These are phyloP conservation scores for Acropora yongei DNA, from an alignment of 64 coral and sea anemone species.

Conservation along the genomic window DNA sequence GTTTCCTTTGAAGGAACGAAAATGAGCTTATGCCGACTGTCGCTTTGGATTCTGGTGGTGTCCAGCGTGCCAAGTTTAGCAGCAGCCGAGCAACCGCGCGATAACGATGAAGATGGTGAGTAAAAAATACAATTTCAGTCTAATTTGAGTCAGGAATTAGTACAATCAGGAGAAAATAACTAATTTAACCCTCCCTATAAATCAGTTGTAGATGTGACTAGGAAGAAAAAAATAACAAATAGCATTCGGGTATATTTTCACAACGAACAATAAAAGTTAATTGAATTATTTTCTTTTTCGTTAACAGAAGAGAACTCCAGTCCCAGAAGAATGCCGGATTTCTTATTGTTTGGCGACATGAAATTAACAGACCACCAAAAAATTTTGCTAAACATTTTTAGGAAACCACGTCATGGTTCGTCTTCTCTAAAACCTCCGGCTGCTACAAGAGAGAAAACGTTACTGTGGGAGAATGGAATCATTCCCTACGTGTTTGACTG, in stretches of 20 bases:
- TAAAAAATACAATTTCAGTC: neutral
- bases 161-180: too few relatives aligned
- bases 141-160: too few relatives aligned
- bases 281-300: neutral
- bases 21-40: neutral
- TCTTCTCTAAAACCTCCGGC: neutral
- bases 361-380: constrained; percentile 47
- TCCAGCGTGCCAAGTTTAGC: neutral
- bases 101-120: constrained; percentile 32
- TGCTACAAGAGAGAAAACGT: constrained; percentile 41
- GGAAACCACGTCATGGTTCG: neutral
- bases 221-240: neutral
- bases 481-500: constrained; percentile 78
- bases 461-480: constrained; percentile 50
- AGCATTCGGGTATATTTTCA: neutral
- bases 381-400: constrained; percentile 24
- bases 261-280: neutral
- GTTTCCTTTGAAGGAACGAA: neutral
- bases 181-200: too few relatives aligned
- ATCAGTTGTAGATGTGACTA: too few relatives aligned
- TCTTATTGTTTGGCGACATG: constrained; percentile 67
- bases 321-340: constrained; percentile 27
- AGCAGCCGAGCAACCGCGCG: constrained; percentile 2
- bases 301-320: constrained; percentile 57
- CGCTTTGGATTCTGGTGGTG: constrained; percentile 18